phyloP scores from a whole-genome alignment of 2,797 vertebrate genomes.

The Mergus octosetaceus region DNA sequence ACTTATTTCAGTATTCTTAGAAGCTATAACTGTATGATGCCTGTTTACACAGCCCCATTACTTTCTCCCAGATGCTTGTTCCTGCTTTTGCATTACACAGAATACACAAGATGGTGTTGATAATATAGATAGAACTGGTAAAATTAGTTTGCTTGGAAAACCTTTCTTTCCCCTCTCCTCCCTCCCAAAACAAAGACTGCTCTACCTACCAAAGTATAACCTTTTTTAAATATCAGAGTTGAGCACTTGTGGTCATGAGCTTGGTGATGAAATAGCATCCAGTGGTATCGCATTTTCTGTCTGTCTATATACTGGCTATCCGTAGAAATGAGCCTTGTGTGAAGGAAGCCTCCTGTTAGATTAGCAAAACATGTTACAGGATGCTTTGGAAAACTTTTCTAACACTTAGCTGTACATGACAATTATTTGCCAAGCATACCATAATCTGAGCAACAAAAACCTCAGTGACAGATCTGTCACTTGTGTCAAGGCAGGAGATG shows the following conservation, averaged over 20 bases:
- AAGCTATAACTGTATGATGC: neutral
- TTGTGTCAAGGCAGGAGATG: neutral
- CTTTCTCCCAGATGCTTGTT: neutral
- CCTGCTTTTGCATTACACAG: neutral
- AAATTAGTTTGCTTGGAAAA: neutral
- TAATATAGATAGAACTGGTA: neutral
- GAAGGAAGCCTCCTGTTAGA: neutral
- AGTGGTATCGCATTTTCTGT: neutral
- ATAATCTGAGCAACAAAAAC: neutral
- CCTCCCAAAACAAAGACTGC: neutral
- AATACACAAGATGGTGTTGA: neutral
- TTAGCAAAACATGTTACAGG: neutral
- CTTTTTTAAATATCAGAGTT: neutral
- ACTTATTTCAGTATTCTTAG: neutral
- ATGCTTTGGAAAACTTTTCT: neutral
- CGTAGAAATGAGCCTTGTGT: neutral
- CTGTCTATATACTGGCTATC: neutral
- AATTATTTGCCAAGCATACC: neutral
- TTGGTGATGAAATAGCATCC: neutral
- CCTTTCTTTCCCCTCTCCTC: neutral
- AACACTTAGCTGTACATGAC: neutral
- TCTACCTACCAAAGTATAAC: neutral
- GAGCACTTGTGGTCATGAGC: neutral
- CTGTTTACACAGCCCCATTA: neutral
- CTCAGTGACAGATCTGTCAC: neutral